Base-by-base conservation (phyloP, 2,888 invertebrate genomes). In the Hanleya hanleyi region DNA sequence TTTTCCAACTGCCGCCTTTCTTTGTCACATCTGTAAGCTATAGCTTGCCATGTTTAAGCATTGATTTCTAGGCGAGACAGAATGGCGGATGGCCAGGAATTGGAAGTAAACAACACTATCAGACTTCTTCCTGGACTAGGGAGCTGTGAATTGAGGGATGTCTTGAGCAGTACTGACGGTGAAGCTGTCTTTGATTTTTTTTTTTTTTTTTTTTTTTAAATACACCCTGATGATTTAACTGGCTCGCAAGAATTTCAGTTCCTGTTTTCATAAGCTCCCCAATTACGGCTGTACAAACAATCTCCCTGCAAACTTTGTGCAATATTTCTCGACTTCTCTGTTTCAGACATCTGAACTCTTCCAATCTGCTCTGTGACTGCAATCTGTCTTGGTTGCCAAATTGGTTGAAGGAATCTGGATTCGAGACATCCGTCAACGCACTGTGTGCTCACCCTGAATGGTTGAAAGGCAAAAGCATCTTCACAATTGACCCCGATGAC, bases 331-430 rank as follows among this genome's bases (percentile, higher is more conserved):
- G n/a, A n/a, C n/a, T n/a, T n/a, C 41, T 41, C 9, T 41, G 18
- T 57, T 57, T 57, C 83, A 91, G 91, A 51, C 83, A 84, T 38
- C 92, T 96, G 75, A 94, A 95, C 87, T 94, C 95, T 69, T 93
- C 94, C 70, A 94, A 94, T 79, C 92, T 97, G 66, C 92, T 97
- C 69, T 98, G 97, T 91, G 97, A 98, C 89, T 97, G 97, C 87
- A 95, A 96, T 85, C 91, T 97, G 78, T 91, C 94, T 69, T 97
- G 97, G 97, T 93, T 97, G 87, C 93, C 95, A n/a, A 74, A 79
- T 36, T 97, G 96, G 96, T 91, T 96, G 67, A 93, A 92, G 79
- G 87, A 90, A 32, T 84, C 81, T 37, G 84, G 85, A n/a, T 92
- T 93, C 78, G 92, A 92, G 83, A 93, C 92, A 81, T 92, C 92